phyloP scores from a whole-genome alignment of 2,888 invertebrate species.

The Volucella zonaria region DNA sequence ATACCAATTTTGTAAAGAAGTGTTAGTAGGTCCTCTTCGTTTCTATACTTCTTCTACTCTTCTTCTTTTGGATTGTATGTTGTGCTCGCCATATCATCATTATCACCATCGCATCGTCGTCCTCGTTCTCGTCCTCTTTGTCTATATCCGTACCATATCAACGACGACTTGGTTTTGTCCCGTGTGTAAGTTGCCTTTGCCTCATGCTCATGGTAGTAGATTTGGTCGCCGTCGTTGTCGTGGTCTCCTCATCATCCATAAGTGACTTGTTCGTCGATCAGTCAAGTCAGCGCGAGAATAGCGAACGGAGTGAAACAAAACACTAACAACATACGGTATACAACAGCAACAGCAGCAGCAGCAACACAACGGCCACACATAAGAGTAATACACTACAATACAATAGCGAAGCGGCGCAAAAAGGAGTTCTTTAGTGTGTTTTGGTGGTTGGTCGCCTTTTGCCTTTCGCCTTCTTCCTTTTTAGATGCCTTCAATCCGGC shows the following conservation, averaged over 20 bases:
- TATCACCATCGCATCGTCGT: constrained; percentile 67
- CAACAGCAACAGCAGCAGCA: constrained; percentile 26
- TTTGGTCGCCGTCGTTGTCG: constrained; percentile 69
- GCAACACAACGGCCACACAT: constrained; percentile 56
- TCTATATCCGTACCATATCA: constrained; percentile 75
- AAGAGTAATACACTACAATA: constrained; percentile 47
- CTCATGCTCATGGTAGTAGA: constrained; percentile 47
- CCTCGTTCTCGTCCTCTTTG: constrained; percentile 57
- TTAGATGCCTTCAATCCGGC: constrained; percentile 73
- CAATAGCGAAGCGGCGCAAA: constrained; percentile 54
- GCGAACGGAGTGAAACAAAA: constrained; percentile 54
- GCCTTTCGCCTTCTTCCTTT: constrained; percentile 52
- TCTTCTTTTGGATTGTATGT: constrained; percentile 61
- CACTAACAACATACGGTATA: constrained; percentile 44
- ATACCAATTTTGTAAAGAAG: constrained; percentile 40
- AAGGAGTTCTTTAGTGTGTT: constrained; percentile 67
- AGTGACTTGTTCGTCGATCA: constrained; percentile 74
- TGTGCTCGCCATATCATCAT: constrained; percentile 61
- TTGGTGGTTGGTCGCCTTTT: constrained; percentile 69
- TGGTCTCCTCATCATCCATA: constrained; percentile 74
- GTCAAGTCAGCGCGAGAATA: constrained; percentile 72
- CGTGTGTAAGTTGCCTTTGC: constrained; percentile 50
- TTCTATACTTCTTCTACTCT: constrained; percentile 34
- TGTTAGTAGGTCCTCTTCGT: constrained; percentile 71
- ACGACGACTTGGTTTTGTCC: constrained; percentile 56